Conservation (phyloP, 1,140 invertebrate genomes). For the Pachypeltis micranthus region DNA sequence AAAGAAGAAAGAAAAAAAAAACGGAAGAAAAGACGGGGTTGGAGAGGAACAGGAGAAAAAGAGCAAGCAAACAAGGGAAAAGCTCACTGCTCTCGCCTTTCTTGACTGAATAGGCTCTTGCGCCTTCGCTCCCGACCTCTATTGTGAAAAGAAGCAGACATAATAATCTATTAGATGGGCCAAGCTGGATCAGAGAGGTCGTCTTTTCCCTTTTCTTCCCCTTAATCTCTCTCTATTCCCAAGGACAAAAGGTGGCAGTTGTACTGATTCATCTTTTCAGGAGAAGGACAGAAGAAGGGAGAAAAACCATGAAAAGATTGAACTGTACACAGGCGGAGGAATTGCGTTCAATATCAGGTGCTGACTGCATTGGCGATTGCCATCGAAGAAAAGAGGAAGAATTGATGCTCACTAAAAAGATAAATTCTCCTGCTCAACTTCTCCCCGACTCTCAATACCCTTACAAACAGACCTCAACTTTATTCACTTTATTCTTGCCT, state of each 20-base stretch:
- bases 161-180: slow-evolving; percentile 2
- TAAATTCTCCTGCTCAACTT: no score
- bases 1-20: background rate
- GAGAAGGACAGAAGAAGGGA: background rate
- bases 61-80: background rate
- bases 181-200: slow-evolving; percentile 1
- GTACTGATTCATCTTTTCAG: slow-evolving; percentile 2
- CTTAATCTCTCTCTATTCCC: background rate
- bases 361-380: background rate
- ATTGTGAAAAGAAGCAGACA: background rate
- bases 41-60: background rate
- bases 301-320: no score
- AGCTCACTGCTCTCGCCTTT: background rate
- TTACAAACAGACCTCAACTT: no score
- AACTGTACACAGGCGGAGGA: background rate
- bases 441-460: no score
- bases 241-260: slow-evolving; percentile 8
- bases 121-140: background rate
- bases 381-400: no score
- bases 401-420: no score
- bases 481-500: no score
- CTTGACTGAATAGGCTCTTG: background rate
- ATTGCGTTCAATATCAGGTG: background rate
- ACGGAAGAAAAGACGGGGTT: background rate
- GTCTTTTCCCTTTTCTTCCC: background rate